Evolutionary conservation across 2,113 vertebrate species (phyloP).

Genomic region (Stomatorhinus ivindoensis): DNA sequence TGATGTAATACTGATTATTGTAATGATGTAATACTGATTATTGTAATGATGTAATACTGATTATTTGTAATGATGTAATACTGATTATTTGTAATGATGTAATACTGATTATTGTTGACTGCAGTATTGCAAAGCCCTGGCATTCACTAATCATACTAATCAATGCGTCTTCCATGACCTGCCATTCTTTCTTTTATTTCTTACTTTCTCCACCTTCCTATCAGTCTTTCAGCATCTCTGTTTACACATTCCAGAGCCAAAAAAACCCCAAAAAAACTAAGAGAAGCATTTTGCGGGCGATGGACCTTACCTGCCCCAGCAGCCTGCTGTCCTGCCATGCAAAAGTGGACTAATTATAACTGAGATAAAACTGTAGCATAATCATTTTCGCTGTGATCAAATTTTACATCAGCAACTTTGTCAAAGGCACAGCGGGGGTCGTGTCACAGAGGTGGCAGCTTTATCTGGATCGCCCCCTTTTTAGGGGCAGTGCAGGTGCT

Average conservation of each 20-base stretch:
- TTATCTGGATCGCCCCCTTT: neutral
- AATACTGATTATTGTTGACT: neutral
- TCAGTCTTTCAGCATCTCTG: neutral
- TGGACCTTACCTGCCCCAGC: neutral
- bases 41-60: neutral
- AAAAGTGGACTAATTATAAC: slow-evolving; percentile 1
- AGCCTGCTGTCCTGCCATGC: neutral
- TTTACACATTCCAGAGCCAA: neutral
- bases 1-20: neutral
- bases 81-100: neutral
- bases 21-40: neutral
- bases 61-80: neutral
- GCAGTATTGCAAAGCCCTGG: neutral
- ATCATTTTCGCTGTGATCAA: neutral
- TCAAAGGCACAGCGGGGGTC: neutral
- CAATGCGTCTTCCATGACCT: neutral
- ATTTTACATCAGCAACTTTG: neutral
- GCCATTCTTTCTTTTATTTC: neutral
- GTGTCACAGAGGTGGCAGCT: neutral
- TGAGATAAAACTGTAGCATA: neutral
- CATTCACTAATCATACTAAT: neutral
- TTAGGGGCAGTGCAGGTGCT: neutral
- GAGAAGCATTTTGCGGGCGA: neutral
- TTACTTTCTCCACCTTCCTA: neutral
- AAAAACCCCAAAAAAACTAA: neutral